These are phyloP conservation scores for Anhinga anhinga DNA, from an alignment of 2,113 vertebrate genomes.

Conservation along the genomic window DNA sequence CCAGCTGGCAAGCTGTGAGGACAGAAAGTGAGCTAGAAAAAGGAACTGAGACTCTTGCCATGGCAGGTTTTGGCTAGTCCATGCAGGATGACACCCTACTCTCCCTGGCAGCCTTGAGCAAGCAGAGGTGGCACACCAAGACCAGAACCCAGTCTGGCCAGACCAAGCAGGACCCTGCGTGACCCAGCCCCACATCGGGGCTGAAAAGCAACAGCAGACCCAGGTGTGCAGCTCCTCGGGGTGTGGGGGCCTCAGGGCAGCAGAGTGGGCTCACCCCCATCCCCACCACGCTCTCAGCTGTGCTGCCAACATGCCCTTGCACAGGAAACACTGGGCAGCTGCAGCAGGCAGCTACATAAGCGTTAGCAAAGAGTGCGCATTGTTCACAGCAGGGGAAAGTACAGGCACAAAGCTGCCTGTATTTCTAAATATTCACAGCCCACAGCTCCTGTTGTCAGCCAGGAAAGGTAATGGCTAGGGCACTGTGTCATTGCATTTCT, in stretches of 20 bases:
- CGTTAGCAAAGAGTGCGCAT: background rate
- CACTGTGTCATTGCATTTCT: background rate
- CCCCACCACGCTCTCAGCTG: rapidly evolving
- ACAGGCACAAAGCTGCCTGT: background rate
- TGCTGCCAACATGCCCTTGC: background rate
- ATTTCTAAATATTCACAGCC: background rate
- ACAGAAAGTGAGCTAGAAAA: background rate
- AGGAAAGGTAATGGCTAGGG: background rate
- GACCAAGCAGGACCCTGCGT: background rate
- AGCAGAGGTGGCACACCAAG: background rate
- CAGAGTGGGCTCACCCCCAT: background rate
- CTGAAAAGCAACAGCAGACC: background rate
- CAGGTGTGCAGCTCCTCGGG: background rate
- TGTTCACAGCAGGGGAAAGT: background rate
- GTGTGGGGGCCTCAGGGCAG: background rate
- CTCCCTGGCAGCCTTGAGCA: background rate
- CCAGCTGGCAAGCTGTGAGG: background rate
- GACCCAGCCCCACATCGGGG: background rate
- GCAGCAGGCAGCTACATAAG: rapidly evolving
- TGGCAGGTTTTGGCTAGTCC: background rate
- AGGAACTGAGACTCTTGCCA: background rate
- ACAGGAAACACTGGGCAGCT: rapidly evolving
- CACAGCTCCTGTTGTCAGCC: background rate
- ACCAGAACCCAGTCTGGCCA: background rate
- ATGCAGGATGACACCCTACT: background rate